A percentile compares a stretch with the other conserved stretches of the same genome.
Conservation (phyloP, 2,797 vertebrate genomes). For the Crypturellus tataupa region DNA sequence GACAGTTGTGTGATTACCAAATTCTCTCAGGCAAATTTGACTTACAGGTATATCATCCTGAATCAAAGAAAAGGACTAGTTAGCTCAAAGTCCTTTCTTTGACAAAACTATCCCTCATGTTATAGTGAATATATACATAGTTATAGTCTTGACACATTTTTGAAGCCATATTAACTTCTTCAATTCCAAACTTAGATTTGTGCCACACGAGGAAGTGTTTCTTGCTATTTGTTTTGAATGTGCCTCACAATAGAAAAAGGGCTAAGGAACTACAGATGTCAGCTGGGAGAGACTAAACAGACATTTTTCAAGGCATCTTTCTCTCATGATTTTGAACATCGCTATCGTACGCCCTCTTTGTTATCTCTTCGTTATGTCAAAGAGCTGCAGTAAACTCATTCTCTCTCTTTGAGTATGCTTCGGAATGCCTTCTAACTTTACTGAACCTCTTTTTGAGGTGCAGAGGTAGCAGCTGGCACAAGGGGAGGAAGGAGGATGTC, state of each 20-base stretch:
- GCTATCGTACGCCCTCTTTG: fast-evolving
- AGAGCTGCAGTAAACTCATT: neutral
- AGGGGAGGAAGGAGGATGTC: neutral
- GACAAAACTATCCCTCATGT: fast-evolving
- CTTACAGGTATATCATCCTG: neutral
- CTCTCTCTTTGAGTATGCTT: neutral
- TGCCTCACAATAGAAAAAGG: neutral
- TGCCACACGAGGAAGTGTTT: neutral
- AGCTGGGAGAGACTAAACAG: neutral
- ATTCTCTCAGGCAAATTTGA: neutral
- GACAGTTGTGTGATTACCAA: neutral
- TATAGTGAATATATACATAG: neutral
- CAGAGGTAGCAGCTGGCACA: neutral
- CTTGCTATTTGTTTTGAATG: neutral
- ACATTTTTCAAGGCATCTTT: neutral
- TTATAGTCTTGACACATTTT: neutral
- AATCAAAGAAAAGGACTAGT: neutral
- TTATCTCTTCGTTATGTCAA: neutral
- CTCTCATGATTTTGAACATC: neutral
- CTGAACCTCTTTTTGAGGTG: neutral
- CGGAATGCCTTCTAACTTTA: neutral
- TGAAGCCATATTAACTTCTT: neutral
- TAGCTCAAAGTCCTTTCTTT: neutral
- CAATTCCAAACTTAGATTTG: neutral
- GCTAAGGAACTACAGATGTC: neutral